Conservation (phyloP, 1,140 invertebrate species). For the Hydropsyche tenuis region DNA sequence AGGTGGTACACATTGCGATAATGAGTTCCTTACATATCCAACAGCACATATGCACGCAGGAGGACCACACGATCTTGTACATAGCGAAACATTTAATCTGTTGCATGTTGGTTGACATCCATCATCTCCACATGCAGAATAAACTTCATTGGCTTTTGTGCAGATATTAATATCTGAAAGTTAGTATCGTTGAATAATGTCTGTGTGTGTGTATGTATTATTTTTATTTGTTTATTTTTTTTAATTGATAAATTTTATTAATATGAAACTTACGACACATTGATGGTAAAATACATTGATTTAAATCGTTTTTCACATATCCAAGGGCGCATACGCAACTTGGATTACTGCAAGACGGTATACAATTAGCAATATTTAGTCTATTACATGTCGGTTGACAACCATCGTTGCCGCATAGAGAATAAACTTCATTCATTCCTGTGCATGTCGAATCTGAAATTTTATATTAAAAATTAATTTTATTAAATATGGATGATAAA, state of each 20-base stretch:
- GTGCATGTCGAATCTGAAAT: background rate
- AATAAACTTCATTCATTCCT: background rate
- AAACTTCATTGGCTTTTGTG: background rate
- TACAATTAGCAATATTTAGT: background rate
- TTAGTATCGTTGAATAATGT: too few species aligned
- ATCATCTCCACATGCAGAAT: background rate
- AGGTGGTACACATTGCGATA: background rate
- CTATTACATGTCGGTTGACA: conserved; percentile 1
- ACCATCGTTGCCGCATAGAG: background rate
- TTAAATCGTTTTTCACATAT: background rate
- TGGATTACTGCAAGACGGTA: background rate
- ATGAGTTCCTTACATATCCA: background rate
- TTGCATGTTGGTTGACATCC: background rate
- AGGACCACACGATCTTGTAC: background rate
- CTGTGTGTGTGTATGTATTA: too few species aligned
- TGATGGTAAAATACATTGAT: too few species aligned
- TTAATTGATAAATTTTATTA: too few species aligned
- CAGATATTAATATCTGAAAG: too few species aligned
- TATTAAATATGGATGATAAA: too few species aligned
- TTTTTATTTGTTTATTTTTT: too few species aligned
- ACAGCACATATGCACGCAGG: background rate
- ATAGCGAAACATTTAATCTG: background rate
- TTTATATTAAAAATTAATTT: too few species aligned
- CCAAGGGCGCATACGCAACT: background rate
- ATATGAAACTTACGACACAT: too few species aligned